Evolutionary conservation across 1,140 invertebrate genomes (phyloP).

Genomic region (Limonius californicus): DNA sequence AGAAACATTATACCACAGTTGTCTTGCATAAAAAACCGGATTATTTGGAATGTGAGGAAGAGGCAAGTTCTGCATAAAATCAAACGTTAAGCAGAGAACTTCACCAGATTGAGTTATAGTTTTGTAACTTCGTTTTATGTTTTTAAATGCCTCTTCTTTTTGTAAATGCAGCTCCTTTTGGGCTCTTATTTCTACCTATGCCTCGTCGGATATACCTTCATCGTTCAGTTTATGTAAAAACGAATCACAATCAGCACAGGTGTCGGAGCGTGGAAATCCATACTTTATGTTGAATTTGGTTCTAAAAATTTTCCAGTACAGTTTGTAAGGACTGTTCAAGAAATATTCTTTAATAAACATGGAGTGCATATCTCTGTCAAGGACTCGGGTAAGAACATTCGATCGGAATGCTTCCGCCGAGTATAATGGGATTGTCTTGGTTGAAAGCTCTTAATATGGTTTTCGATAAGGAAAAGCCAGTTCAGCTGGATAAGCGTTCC

Average conservation of each 20-base stretch:
- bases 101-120: background rate
- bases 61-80: conserved; percentile 28
- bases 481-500: too few relatives aligned
- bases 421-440: too few relatives aligned
- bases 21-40: conserved; percentile 26
- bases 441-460: too few relatives aligned
- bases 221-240: conserved; percentile 17
- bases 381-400: too few relatives aligned
- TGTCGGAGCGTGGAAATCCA: conserved; percentile 20
- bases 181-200: background rate
- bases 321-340: too few relatives aligned
- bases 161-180: conserved; percentile 22
- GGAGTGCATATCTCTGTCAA: too few relatives aligned
- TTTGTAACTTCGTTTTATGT: conserved; percentile 20
- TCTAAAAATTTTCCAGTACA: conserved; percentile 22
- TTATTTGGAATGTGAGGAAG: conserved; percentile 24
- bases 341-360: too few relatives aligned
- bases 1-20: conserved; percentile 29
- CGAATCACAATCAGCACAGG: too few relatives aligned
- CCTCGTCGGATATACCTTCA: background rate
- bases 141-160: conserved; percentile 19
- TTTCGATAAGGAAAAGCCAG: too few relatives aligned
- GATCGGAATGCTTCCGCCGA: too few relatives aligned
- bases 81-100: conserved; percentile 14
- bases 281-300: conserved; percentile 25